These are phyloP conservation scores for Eulemur rufifrons DNA, from an alignment of 2,113 vertebrate species.

Conservation along the genomic window DNA sequence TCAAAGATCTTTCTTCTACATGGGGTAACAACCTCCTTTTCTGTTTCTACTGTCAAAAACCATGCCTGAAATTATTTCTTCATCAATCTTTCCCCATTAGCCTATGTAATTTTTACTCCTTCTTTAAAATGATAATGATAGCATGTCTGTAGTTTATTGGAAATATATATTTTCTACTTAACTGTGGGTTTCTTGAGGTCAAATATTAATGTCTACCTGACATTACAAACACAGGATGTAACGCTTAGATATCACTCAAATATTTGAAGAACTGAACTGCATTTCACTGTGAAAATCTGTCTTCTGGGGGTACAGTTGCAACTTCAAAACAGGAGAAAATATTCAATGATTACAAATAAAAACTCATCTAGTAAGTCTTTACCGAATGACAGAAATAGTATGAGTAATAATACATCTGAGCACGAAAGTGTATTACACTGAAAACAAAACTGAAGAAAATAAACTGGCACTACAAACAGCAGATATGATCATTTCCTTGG, in stretches of 20 bases:
- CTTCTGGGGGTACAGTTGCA: not conserved
- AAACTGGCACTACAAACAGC: not conserved
- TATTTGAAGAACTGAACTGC: not conserved
- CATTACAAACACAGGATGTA: not conserved
- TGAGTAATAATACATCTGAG: not conserved
- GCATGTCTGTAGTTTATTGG: not conserved
- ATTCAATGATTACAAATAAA: constrained; percentile 21
- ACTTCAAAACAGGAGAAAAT: constrained; percentile 1
- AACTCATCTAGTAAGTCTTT: not conserved
- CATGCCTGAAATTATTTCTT: not conserved
- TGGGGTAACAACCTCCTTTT: not conserved
- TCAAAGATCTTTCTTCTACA: not conserved
- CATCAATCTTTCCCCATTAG: not conserved
- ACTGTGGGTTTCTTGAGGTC: not conserved
- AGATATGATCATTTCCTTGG: not conserved
- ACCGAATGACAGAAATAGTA: not conserved
- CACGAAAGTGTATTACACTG: not conserved
- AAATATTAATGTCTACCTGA: not conserved
- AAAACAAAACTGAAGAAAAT: not conserved
- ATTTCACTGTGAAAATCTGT: not conserved
- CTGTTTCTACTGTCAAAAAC: not conserved
- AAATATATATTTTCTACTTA: not conserved
- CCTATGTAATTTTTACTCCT: not conserved
- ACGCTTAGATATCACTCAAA: not conserved
- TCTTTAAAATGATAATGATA: not conserved